These are phyloP conservation scores for Oreortyx pictus DNA, from an alignment of 2,797 vertebrate genomes.

Conservation along the genomic window DNA sequence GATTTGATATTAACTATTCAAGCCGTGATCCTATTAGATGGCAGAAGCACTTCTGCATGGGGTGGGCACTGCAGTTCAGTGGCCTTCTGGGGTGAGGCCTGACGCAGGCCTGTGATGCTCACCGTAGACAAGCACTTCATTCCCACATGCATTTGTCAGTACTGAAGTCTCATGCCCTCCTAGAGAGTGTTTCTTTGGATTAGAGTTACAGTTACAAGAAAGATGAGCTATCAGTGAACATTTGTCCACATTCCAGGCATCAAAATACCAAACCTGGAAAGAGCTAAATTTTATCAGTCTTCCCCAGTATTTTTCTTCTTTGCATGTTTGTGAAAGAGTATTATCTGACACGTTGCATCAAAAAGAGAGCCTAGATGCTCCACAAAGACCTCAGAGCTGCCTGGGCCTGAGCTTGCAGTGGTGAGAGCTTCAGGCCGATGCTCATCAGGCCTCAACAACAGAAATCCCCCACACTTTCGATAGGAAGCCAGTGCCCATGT, in stretches of 20 bases:
- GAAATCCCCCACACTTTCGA: neutral
- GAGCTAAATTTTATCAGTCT: constrained; percentile 18
- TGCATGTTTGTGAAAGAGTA: neutral
- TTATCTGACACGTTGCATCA: neutral
- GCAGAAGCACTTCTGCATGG: neutral
- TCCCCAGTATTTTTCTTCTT: neutral
- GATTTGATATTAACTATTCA: neutral
- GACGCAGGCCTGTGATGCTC: neutral
- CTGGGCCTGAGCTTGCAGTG: neutral
- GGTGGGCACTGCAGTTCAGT: neutral
- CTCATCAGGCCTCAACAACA: neutral
- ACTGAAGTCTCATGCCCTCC: neutral
- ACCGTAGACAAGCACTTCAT: rapidly evolving
- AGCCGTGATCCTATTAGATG: neutral
- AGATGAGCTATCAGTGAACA: neutral
- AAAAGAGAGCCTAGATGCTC: neutral
- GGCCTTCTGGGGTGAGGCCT: neutral
- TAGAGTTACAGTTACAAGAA: constrained; percentile 30
- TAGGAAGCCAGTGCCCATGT: neutral
- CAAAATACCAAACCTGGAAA: constrained; percentile 16
- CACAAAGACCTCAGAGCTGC: neutral
- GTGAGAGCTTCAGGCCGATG: neutral
- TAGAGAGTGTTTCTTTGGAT: constrained; percentile 17
- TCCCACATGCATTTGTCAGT: neutral
- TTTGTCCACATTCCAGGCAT: neutral